Base-by-base conservation (phyloP, 2,113 vertebrate species). In the Xiphophorus couchianus region DNA sequence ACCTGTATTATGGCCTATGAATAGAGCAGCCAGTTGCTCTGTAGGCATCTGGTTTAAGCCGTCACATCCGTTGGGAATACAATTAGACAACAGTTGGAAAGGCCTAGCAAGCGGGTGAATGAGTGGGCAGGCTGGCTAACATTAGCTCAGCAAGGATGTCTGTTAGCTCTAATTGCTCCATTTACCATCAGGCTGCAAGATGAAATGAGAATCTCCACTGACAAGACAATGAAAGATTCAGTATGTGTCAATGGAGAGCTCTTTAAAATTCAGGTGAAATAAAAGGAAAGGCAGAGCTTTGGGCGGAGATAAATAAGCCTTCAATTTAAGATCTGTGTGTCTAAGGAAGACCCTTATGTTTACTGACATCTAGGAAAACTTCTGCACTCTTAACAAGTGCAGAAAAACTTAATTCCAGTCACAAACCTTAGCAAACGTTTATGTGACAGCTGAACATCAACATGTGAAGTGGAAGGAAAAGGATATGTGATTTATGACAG, bases 151-250 rank as follows among this genome's bases (percentile, higher is more conserved):
- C 22, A 37, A 80, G 82, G 87, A 83, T 86, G 81, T 84, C 64
- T 69, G 71, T 75, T 81, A 84, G 71, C 67, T 82, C 66, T 85
- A 82, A 90, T 81, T 88, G 82, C 89, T 89, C 87, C 66, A 30
- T 86, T 90, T 85, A 88, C 85, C 80, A 77, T 71, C 33, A 62
- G 72, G 73, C 73, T 62, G 63, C 2, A 35, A 12, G 71, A 60
- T 66, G 77, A 76, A 19, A 63, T 44, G 70, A 54, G 17, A 71
- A 71, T 69, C 60, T 8, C 54, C 31, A 27, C 30, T 71, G 74
- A 74, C 37, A 35, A 39, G 64, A 73, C 35, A 61, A 29, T 29
- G 22, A 69, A 44, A 28, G 37, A 39, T 28, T 67, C 9, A 39
- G 25, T 66, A 37, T 66, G 25, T 66, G 22, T 37, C 64, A 39